Evolutionary conservation across 2,113 vertebrate species (phyloP).

Genomic region (Petrocephalus zakoni): DNA sequence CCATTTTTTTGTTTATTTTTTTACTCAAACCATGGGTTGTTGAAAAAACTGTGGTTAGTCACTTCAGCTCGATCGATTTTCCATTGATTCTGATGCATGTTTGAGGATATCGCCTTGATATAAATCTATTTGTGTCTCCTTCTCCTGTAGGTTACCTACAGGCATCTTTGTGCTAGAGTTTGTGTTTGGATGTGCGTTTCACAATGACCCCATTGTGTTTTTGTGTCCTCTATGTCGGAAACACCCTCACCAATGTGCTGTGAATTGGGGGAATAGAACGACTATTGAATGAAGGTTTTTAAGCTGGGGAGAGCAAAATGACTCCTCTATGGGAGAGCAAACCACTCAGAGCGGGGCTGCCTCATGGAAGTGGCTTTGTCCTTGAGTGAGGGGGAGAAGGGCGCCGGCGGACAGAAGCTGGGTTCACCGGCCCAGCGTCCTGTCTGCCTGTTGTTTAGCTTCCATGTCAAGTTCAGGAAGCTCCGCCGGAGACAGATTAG

Average conservation of each 20-base stretch:
- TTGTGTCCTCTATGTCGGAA: not conserved
- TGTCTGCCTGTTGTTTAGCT: not conserved
- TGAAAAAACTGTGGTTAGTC: not conserved
- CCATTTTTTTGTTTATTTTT: not conserved
- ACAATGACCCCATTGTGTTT: not conserved
- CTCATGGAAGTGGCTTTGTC: not conserved
- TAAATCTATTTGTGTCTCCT: not conserved
- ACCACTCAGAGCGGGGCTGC: not conserved
- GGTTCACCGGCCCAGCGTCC: not conserved
- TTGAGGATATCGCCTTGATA: not conserved
- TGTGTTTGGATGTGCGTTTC: not conserved
- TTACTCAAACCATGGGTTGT: not conserved
- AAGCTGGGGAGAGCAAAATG: not conserved
- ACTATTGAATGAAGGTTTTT: not conserved
- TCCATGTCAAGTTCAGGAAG: not conserved
- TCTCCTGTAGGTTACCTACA: not conserved
- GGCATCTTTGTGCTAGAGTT: not conserved
- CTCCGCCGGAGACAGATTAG: not conserved
- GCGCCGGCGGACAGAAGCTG: not conserved
- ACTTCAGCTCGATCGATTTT: not conserved
- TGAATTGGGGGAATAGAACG: not conserved
- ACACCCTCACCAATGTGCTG: not conserved
- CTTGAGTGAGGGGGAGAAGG: not conserved
- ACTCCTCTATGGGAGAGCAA: not conserved
- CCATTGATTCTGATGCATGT: not conserved